Conservation (phyloP, 2,888 invertebrate genomes). For the Zootermopsis nevadensis region DNA sequence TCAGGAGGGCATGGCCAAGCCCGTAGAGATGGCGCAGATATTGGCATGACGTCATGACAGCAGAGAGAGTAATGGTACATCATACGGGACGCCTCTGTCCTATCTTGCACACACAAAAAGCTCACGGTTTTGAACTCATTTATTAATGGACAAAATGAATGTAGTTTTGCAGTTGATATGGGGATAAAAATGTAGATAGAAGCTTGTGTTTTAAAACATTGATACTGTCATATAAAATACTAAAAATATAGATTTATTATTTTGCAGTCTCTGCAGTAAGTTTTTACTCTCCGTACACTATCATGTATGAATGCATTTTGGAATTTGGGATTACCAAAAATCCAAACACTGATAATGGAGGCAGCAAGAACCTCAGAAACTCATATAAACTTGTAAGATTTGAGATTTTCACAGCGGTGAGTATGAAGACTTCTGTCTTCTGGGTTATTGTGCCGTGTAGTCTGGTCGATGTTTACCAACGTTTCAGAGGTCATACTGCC, state of each 20-base stretch:
- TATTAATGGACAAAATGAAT: conserved; percentile 11
- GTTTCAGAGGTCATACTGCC: too few species aligned
- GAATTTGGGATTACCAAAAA: too few species aligned
- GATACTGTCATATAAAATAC: background rate
- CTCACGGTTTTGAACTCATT: background rate
- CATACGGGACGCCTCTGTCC: background rate
- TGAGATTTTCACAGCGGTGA: too few species aligned
- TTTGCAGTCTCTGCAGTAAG: too few species aligned
- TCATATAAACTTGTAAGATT: too few species aligned
- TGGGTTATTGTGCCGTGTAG: too few species aligned
- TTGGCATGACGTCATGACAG: background rate
- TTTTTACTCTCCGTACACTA: too few species aligned
- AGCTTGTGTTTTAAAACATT: background rate
- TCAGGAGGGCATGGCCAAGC: background rate
- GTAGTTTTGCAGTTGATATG: background rate
- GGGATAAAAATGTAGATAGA: background rate
- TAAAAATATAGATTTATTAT: background rate
- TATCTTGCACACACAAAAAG: background rate
- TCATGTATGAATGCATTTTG: too few species aligned
- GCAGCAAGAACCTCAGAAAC: too few species aligned
- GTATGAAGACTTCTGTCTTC: too few species aligned
- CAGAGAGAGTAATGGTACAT: background rate
- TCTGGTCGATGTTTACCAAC: too few species aligned
- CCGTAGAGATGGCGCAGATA: conserved; percentile 1
- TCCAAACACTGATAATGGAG: too few species aligned